Conservation (phyloP, 1,140 invertebrate species). For the Meloidogyne chitwoodi region DNA sequence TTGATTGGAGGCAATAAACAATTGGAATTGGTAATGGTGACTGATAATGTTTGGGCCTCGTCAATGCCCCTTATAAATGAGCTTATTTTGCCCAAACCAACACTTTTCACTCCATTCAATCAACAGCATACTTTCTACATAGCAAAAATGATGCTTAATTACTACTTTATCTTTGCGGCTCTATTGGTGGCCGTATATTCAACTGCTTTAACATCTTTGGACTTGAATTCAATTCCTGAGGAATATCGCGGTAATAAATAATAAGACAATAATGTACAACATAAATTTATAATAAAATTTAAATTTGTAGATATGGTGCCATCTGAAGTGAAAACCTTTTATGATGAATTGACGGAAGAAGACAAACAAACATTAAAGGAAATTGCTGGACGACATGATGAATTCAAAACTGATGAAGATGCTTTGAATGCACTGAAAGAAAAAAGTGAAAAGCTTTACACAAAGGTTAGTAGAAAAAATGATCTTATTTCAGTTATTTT, state of each 20-base stretch:
- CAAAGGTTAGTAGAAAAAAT: not conserved
- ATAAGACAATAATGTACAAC: not conserved
- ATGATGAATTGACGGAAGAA: slow-evolving; percentile 44
- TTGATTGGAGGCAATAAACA: not conserved
- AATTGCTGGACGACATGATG: slow-evolving; percentile 37
- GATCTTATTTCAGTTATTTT: not conserved
- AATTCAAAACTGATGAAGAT: slow-evolving; percentile 33
- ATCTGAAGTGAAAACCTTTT: slow-evolving; percentile 43
- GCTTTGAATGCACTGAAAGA: slow-evolving; percentile 43
- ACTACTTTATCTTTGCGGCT: not conserved
- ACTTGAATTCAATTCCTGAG: slow-evolving; percentile 7
- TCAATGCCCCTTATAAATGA: not conserved
- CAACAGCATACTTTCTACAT: not conserved
- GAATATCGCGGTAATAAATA: slow-evolving; percentile 4
- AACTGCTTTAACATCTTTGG: not conserved
- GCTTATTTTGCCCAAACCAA: not conserved
- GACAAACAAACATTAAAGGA: slow-evolving; percentile 46
- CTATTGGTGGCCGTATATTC: not conserved
- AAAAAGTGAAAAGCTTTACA: slow-evolving; percentile 46
- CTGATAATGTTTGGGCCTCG: not conserved
- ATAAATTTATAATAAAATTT: not conserved
- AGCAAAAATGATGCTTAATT: not conserved
- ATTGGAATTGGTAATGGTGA: not conserved
- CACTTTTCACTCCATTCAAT: not conserved
- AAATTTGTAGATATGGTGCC: slow-evolving; percentile 39